phyloP scores from a whole-genome alignment of 2,888 invertebrate species.

The Prostheceraeus crozeri region DNA sequence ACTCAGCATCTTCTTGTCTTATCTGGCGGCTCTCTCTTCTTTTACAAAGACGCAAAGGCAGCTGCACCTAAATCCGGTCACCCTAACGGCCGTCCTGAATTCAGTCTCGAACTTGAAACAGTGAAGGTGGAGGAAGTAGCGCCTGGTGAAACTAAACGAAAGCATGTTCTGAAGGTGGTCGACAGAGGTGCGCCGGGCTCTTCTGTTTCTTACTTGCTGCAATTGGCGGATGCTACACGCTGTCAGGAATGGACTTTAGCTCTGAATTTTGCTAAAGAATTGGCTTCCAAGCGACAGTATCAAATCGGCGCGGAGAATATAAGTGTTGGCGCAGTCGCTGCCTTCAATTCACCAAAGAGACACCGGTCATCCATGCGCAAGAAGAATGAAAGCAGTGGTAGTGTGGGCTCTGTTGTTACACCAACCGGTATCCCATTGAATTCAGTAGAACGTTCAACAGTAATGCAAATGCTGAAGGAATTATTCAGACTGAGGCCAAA shows the following conservation, averaged over 20 bases:
- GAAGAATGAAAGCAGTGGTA: too few species aligned
- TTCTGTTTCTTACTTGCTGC: constrained; percentile 6
- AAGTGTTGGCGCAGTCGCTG: too few species aligned
- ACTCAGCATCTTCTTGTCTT: constrained; percentile 6
- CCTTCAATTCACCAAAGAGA: too few species aligned
- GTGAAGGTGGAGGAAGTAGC: neutral
- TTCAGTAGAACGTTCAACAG: too few species aligned
- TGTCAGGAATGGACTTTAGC: constrained; percentile 11
- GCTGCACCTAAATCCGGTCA: neutral
- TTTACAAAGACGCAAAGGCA: constrained; percentile 27
- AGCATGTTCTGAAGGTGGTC: neutral
- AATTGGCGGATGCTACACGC: neutral
- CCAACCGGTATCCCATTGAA: too few species aligned
- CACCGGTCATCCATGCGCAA: too few species aligned
- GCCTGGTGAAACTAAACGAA: neutral
- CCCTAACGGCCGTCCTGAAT: neutral
- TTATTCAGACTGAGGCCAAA: too few species aligned
- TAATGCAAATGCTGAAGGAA: too few species aligned
- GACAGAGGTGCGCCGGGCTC: constrained; percentile 20
- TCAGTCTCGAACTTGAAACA: constrained; percentile 3
- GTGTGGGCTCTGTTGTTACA: too few species aligned
- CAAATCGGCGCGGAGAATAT: too few species aligned
- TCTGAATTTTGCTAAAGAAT: constrained; percentile 9
- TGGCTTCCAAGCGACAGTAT: too few species aligned
- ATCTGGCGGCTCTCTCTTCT: constrained; percentile 18